A percentile compares a stretch with the other conserved stretches of the same genome.
phyloP scores from a whole-genome alignment of 2,113 vertebrate species.

The Piprites chloris region DNA sequence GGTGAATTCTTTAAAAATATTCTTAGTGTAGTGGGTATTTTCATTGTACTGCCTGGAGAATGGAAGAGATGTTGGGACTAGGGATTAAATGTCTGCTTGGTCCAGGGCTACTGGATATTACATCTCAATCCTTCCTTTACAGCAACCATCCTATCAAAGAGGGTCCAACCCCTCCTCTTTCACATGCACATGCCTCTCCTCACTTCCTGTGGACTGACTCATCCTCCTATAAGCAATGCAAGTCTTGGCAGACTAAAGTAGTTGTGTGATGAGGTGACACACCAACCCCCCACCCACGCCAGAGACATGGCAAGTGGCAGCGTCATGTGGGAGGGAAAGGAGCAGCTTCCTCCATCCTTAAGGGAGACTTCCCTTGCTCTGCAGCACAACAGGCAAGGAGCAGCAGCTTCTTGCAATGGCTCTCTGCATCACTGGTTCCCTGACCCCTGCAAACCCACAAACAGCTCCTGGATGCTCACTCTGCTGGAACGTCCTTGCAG shows the following conservation, averaged over 20 bases:
- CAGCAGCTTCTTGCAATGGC: rapidly evolving
- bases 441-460: not conserved
- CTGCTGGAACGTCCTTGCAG: not conserved
- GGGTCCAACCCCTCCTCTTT: not conserved
- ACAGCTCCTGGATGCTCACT: not conserved
- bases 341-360: not conserved
- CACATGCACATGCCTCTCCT: not conserved
- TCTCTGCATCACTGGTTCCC: not conserved
- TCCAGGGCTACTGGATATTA: not conserved
- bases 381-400: not conserved
- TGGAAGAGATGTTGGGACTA: not conserved
- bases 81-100: not conserved
- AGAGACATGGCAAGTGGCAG: not conserved
- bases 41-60: not conserved
- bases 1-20: not conserved
- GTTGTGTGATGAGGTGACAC: not conserved
- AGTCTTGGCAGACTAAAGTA: not conserved
- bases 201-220: not conserved
- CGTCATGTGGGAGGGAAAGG: not conserved
- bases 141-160: not conserved
- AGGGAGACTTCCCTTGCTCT: not conserved
- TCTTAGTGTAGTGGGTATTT: not conserved
- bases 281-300: not conserved
- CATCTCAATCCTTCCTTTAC: not conserved
- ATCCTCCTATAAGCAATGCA: not conserved